Evolutionary conservation across 2,113 vertebrate genomes (phyloP).

Genomic region (Nerophis lumbriciformis): DNA sequence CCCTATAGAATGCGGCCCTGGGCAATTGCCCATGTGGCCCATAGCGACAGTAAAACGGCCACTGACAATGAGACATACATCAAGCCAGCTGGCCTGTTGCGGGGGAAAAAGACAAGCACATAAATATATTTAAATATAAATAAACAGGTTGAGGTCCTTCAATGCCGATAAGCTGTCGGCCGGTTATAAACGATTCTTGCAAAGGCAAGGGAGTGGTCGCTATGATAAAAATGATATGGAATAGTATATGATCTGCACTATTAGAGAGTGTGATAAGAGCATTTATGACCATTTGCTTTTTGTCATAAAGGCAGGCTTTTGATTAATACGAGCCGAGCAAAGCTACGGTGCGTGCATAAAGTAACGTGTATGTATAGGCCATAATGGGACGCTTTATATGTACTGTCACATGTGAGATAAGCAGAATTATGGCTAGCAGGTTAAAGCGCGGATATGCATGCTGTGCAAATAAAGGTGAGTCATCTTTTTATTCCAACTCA

Average conservation of each 20-base stretch:
- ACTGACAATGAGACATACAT: conserved; percentile 42
- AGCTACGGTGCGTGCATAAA: conserved; percentile 41
- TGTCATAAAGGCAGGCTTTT: conserved; percentile 56
- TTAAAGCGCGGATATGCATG: conserved; percentile 46
- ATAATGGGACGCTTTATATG: conserved; percentile 51
- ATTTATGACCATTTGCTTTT: conserved; percentile 65
- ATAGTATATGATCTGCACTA: conserved; percentile 79
- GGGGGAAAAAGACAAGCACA: conserved; percentile 61
- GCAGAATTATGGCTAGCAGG: conserved; percentile 54
- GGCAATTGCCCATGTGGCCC: no score
- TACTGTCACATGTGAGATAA: conserved; percentile 57
- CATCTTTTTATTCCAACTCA: conserved; percentile 56
- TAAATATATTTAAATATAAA: conserved; percentile 65
- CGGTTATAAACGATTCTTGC: conserved; percentile 81
- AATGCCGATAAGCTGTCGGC: conserved; percentile 70
- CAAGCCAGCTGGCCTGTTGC: conserved; percentile 62
- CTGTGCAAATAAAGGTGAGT: conserved; percentile 51
- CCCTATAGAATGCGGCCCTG: no score
- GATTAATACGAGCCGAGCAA: conserved; percentile 58
- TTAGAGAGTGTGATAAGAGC: conserved; percentile 58
- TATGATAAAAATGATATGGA: conserved; percentile 80
- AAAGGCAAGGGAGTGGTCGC: conserved; percentile 76
- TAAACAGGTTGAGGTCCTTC: conserved; percentile 59
- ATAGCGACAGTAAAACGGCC: no score
- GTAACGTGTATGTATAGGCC: conserved; percentile 30